Evolutionary conservation across 2,888 invertebrate genomes (phyloP).

Genomic region (Limenitis arthemis): DNA sequence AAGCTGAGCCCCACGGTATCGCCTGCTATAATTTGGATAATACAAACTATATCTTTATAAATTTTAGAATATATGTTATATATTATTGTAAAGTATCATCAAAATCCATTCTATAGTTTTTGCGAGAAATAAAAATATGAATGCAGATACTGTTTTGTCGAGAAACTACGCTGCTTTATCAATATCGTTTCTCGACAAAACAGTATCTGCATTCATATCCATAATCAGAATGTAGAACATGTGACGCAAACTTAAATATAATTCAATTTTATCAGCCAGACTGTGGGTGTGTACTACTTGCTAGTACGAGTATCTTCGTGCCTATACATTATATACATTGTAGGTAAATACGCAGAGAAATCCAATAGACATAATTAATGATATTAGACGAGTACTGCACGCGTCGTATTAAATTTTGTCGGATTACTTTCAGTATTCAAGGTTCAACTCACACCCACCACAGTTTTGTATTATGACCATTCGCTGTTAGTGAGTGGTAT

Average conservation of each 20-base stretch:
- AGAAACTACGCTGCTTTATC: neutral
- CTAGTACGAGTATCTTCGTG: too few relatives aligned
- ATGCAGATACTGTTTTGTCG: too few relatives aligned
- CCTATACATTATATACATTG: too few relatives aligned
- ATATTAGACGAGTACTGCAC: slow-evolving; percentile 8
- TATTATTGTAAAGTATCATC: too few relatives aligned
- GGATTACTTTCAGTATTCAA: slow-evolving; percentile 37
- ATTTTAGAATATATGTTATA: too few relatives aligned
- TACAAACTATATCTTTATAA: too few relatives aligned
- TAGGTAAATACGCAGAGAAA: slow-evolving; percentile 12
- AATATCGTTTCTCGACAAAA: neutral
- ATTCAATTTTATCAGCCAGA: slow-evolving; percentile 24
- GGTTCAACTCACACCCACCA: slow-evolving; percentile 42
- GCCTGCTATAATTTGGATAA: too few relatives aligned
- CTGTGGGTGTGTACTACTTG: slow-evolving; percentile 27
- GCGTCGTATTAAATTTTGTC: slow-evolving; percentile 29
- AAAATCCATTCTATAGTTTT: too few relatives aligned
- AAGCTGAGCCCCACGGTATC: too few relatives aligned
- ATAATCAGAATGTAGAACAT: slow-evolving; percentile 19
- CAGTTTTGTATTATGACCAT: slow-evolving; percentile 41
- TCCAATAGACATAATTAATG: slow-evolving; percentile 7
- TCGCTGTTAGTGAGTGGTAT: slow-evolving; percentile 43
- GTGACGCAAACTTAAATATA: slow-evolving; percentile 23
- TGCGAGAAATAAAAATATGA: neutral
- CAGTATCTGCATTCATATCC: neutral